These are phyloP conservation scores for Peromyscus maniculatus DNA, from an alignment of 2,113 vertebrate genomes.

Conservation along the genomic window DNA sequence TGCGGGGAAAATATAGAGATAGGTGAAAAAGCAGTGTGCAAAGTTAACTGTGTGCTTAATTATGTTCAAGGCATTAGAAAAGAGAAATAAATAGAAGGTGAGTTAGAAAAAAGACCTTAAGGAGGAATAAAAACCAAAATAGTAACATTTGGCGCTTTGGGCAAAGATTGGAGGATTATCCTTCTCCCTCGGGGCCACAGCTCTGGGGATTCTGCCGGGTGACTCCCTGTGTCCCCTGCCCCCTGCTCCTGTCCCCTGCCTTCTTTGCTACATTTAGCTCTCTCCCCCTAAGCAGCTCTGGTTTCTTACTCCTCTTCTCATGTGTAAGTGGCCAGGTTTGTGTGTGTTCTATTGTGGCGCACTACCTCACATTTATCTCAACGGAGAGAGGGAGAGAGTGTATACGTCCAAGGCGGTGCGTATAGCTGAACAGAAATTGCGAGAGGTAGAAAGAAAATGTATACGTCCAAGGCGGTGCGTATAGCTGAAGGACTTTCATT, in stretches of 20 bases:
- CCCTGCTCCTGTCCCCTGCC: not conserved
- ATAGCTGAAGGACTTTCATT: not conserved
- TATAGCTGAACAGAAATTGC: not conserved
- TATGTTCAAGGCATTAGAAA: slow-evolving; percentile 30
- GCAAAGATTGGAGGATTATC: not conserved
- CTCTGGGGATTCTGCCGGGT: not conserved
- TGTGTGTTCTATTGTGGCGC: not conserved
- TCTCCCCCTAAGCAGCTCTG: not conserved
- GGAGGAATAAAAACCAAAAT: not conserved
- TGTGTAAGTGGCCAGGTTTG: not conserved
- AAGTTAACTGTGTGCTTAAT: not conserved
- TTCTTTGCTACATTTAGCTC: not conserved
- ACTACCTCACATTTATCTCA: not conserved
- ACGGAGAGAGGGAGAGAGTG: not conserved
- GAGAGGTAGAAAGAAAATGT: not conserved
- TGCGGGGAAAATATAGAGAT: not conserved
- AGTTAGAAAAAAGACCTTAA: not conserved
- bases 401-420: not conserved
- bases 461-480: not conserved
- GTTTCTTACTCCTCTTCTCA: not conserved
- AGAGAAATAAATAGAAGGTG: not conserved
- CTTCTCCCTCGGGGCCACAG: not conserved
- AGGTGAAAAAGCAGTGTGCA: not conserved
- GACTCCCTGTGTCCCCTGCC: not conserved
- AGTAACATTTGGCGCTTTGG: not conserved